Conservation (phyloP, 2,888 invertebrate genomes). For the Rhyacophila evoluta region DNA sequence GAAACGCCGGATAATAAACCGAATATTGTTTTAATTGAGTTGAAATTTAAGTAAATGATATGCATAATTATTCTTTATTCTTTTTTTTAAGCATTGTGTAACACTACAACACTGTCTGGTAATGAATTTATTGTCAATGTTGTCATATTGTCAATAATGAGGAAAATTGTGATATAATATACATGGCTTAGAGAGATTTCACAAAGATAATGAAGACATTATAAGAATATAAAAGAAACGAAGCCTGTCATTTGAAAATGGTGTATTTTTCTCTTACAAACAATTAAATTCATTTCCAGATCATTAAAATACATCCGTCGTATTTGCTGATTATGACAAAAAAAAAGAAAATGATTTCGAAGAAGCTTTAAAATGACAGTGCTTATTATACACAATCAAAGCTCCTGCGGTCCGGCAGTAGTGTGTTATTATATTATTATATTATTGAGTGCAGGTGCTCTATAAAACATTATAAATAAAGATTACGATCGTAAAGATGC, state of each 20-base stretch:
- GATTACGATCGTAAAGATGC: not conserved
- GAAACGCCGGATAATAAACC: too few relatives aligned
- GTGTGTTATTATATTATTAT: conserved; percentile 13
- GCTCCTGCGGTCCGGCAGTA: not conserved
- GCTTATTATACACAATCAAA: not conserved
- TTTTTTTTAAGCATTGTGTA: too few relatives aligned
- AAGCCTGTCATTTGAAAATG: not conserved
- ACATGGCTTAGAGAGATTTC: not conserved
- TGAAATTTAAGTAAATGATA: too few relatives aligned
- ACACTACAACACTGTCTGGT: too few relatives aligned
- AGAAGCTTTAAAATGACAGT: not conserved
- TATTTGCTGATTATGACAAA: not conserved
- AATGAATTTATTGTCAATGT: too few relatives aligned
- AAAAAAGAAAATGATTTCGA: not conserved
- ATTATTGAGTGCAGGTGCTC: conserved; percentile 7
- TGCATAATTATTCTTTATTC: too few relatives aligned
- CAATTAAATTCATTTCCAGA: not conserved
- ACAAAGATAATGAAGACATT: conserved; percentile 23
- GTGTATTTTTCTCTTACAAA: not conserved
- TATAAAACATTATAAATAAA: not conserved
- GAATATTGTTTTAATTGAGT: too few relatives aligned
- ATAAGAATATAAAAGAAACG: not conserved
- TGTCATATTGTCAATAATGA: not conserved
- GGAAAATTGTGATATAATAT: not conserved
- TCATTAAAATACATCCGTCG: not conserved